A percentile compares a stretch with the other conserved stretches of the same genome.
These are phyloP conservation scores for Tethya wilhelma DNA, from an alignment of 37 sponge, comb jelly and placozoan genomes.

Conservation along the genomic window DNA sequence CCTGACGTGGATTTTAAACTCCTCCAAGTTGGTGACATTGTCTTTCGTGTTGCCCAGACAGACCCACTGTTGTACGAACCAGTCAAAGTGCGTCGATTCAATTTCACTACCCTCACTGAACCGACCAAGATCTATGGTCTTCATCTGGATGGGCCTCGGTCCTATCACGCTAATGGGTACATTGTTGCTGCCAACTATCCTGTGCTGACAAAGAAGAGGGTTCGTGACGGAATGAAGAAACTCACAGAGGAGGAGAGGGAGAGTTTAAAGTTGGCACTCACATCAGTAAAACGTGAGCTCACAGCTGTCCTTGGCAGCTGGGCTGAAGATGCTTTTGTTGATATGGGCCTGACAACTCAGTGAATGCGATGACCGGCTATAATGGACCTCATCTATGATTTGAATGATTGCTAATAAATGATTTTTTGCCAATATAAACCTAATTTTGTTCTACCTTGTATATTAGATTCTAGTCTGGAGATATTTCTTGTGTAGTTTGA, in stretches of 20 bases:
- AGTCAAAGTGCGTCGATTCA: constrained; percentile 13
- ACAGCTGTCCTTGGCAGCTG: constrained; percentile 8
- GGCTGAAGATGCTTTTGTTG: constrained; percentile 10
- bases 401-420: too few species aligned
- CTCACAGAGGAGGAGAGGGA: constrained; percentile 9
- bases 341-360: constrained; percentile 3
- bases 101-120: background rate
- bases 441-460: too few species aligned
- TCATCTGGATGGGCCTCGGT: constrained; percentile 20
- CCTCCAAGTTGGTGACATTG: constrained; percentile 17
- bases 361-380: too few species aligned
- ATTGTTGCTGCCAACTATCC: constrained; percentile 19
- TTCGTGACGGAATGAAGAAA: constrained; percentile 20
- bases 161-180: constrained; percentile 29
- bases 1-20: constrained; percentile 11
- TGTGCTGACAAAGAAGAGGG: constrained; percentile 21
- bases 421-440: too few species aligned
- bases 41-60: constrained; percentile 20
- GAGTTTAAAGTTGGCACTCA: background rate
- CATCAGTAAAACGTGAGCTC: constrained; percentile 2
- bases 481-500: too few species aligned
- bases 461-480: too few species aligned
- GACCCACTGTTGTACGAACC: constrained; percentile 19
- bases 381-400: too few species aligned
- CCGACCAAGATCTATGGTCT: constrained; percentile 20